A percentile compares a stretch with the other conserved stretches of the same genome.
These are phyloP conservation scores for Phoenoteleia sp. DNA, from an alignment of 2,888 invertebrate genomes.

Conservation along the genomic window DNA sequence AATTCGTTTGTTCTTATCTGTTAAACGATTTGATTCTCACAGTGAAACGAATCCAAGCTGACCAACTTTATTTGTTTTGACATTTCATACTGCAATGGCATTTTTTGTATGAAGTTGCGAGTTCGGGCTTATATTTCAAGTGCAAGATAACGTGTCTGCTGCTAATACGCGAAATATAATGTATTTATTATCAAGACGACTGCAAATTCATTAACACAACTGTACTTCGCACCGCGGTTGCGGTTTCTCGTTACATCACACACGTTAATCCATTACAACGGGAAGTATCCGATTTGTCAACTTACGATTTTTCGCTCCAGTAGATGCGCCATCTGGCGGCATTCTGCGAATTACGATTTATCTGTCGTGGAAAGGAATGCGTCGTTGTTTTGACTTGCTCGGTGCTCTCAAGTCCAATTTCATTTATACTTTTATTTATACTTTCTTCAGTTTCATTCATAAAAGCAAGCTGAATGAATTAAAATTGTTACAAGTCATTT, in stretches of 20 bases:
- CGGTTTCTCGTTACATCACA: constrained; percentile 43
- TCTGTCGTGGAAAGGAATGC: constrained; percentile 41
- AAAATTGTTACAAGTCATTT: no score
- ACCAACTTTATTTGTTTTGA: no score
- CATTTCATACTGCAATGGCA: no score
- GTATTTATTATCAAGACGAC: constrained; percentile 33
- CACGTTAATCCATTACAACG: constrained; percentile 43
- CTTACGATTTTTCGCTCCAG: constrained; percentile 24
- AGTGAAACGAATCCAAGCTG: no score
- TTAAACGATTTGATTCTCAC: no score
- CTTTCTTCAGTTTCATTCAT: no score
- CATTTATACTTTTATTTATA: no score
- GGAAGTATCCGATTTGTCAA: constrained; percentile 42
- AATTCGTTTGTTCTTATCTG: no score
- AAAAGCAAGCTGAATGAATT: no score
- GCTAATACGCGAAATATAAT: constrained; percentile 15
- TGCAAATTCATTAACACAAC: constrained; percentile 50
- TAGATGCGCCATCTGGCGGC: constrained; percentile 28
- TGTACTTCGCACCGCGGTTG: constrained; percentile 21
- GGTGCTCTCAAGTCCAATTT: no score
- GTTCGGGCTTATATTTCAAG: constrained; percentile 39
- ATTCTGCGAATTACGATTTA: background rate
- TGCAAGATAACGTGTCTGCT: constrained; percentile 17
- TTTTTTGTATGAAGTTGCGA: no score
- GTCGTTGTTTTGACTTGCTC: constrained; percentile 24